Percentiles rank a stretch among this genome's conserved stretches.
Evolutionary conservation across 2,113 vertebrate species (phyloP).

Genomic region (Dolichotis patagonum): DNA sequence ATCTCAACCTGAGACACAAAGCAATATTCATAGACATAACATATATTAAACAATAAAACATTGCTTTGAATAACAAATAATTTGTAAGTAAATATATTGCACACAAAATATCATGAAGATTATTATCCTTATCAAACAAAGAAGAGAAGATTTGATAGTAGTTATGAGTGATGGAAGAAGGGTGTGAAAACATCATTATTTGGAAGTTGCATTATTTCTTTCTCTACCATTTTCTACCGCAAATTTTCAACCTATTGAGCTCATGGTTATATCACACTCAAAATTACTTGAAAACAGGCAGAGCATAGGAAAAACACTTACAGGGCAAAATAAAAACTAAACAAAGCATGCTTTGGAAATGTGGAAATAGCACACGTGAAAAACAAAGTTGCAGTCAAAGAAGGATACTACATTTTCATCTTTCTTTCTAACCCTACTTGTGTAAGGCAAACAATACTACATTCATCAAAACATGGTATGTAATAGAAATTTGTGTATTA

Average conservation of each 20-base stretch:
- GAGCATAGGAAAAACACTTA: not conserved
- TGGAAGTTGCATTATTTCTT: not conserved
- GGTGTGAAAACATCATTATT: not conserved
- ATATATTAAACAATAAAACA: constrained; percentile 23
- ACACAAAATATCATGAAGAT: not conserved
- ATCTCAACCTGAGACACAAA: constrained; percentile 10
- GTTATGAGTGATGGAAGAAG: not conserved
- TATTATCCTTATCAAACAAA: not conserved
- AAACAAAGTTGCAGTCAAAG: not conserved
- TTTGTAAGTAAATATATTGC: not conserved
- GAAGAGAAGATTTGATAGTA: not conserved
- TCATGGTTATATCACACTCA: not conserved
- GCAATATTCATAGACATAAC: not conserved
- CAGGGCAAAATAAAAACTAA: not conserved
- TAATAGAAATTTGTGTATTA: constrained; percentile 17
- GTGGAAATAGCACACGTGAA: not conserved
- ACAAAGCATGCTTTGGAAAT: not conserved
- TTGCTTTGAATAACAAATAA: constrained; percentile 9
- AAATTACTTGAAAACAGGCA: constrained; percentile 5
- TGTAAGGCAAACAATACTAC: constrained; percentile 1
- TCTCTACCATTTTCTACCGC: not conserved
- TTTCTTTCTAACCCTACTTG: not conserved
- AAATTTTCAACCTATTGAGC: not conserved
- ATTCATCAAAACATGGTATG: not conserved
- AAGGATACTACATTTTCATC: not conserved